Evolutionary conservation across 1,140 invertebrate species (phyloP).

Genomic region (Rhagoletis pomonella): DNA sequence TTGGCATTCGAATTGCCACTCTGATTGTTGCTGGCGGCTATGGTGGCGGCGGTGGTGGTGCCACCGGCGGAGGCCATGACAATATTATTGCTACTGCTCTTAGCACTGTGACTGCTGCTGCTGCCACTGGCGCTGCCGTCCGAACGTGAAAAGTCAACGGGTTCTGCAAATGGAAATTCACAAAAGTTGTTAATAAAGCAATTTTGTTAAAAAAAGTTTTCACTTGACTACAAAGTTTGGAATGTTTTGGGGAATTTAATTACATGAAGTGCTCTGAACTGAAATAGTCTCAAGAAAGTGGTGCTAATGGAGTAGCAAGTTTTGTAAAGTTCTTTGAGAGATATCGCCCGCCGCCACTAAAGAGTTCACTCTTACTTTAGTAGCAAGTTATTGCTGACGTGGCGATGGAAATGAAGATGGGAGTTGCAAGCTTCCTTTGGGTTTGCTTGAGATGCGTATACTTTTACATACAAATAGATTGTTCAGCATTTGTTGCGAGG

Average conservation of each 20-base stretch:
- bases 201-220: conserved; percentile 38
- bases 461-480: no score
- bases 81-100: conserved; percentile 38
- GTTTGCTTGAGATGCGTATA: no score
- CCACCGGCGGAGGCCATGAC: neutral
- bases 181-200: conserved; percentile 61
- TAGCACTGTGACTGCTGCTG: conserved; percentile 33
- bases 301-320: neutral
- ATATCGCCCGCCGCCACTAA: no score
- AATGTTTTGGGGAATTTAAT: neutral
- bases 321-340: neutral
- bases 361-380: neutral
- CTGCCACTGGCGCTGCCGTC: conserved; percentile 56
- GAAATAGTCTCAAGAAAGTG: neutral
- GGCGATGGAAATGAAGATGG: no score
- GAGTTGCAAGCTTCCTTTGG: no score
- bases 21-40: neutral
- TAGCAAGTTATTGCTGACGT: neutral
- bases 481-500: no score
- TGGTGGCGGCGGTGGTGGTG: conserved; percentile 14
- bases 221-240: neutral
- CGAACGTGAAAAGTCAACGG: conserved; percentile 73
- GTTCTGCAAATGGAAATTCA: conserved; percentile 63
- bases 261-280: neutral
- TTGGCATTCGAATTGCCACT: neutral